Evolutionary conservation across 1,140 invertebrate species (phyloP), one percentile per base, ranked within the genome.

Genomic region (Hirudo medicinalis): DNA sequence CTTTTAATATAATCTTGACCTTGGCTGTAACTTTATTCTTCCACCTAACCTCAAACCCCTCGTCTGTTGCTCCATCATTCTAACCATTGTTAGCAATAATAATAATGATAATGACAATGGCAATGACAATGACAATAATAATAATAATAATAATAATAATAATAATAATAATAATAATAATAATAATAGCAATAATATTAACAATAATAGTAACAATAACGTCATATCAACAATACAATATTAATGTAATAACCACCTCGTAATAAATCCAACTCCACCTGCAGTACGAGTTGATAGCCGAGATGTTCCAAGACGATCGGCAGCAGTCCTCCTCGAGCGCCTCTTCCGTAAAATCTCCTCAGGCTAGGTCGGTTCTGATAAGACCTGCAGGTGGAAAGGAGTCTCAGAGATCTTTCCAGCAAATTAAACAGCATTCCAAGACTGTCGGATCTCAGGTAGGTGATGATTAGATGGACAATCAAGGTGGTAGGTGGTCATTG

Each of bases 281-380:
- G 17, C 74, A 86, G 80, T 86, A 84, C 78, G 79, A 83, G 76
- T 83, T 87, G 74, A 82, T 88, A 3, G 79, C 80, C 43, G 81
- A 85, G 74, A 76, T 88, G 36, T 86, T 87, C 77, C 75, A 84
- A 40, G 75, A 75, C 19, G 73, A 68, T 19, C 20, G 3, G 49
- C 25, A 49, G n/a, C 22, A 27, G 19, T 53, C 69, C 0, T 22
- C 17, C 36, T 54, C 43, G 63, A 5, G 40, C 13, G 8, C 36
- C 17, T 32, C 49, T 17, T 13, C 29, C 40, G 2, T 27, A 25
- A 70, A 40, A 25, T 68, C 69, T 0, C 17, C n/a, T 25, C 19
- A 19, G 25, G 49, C 36, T 2, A 70, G 36, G 15, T 63, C 57
- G 3, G 57, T 22, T n/a, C 57, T 2, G 19, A 20, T 63, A 13